Conservation (phyloP, 2,113 vertebrate species). For the Rousettus leschenaultii region DNA sequence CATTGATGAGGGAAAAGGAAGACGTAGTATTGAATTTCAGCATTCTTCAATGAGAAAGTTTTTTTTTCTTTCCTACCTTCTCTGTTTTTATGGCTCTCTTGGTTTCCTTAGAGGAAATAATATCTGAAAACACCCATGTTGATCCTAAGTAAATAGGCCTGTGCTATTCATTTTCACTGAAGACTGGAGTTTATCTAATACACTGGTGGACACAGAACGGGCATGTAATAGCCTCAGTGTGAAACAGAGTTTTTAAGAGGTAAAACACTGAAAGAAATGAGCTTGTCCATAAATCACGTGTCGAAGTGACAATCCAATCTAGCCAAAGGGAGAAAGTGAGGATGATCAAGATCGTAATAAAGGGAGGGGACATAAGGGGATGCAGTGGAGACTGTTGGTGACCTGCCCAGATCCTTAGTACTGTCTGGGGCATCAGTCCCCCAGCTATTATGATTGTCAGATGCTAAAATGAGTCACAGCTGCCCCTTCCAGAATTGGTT, state of each 20-base stretch:
- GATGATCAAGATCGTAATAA: background rate
- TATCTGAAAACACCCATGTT: constrained; percentile 8
- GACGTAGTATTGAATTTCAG: background rate
- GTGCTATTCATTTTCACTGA: constrained; percentile 52
- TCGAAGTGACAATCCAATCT: constrained; percentile 31
- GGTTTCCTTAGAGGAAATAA: constrained; percentile 45
- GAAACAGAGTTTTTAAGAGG: constrained; percentile 47
- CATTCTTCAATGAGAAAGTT: constrained; percentile 27
- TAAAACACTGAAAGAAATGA: constrained; percentile 56
- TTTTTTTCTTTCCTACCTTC: background rate
- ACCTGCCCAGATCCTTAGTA: background rate
- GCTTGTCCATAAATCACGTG: constrained; percentile 14
- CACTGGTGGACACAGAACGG: constrained; percentile 54
- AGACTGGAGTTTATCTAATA: constrained; percentile 48
- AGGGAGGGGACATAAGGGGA: background rate
- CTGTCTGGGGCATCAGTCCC: background rate
- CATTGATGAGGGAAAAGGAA: background rate
- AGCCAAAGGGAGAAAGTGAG: background rate
- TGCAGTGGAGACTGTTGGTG: background rate
- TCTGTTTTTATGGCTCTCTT: constrained; percentile 31
- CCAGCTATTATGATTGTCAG: background rate
- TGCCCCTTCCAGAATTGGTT: background rate
- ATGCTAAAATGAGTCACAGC: background rate
- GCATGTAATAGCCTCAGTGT: background rate
- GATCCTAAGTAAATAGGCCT: constrained; percentile 49